These are phyloP conservation scores for Ranitomeya variabilis DNA, from an alignment of 2,113 vertebrate species.

Conservation along the genomic window DNA sequence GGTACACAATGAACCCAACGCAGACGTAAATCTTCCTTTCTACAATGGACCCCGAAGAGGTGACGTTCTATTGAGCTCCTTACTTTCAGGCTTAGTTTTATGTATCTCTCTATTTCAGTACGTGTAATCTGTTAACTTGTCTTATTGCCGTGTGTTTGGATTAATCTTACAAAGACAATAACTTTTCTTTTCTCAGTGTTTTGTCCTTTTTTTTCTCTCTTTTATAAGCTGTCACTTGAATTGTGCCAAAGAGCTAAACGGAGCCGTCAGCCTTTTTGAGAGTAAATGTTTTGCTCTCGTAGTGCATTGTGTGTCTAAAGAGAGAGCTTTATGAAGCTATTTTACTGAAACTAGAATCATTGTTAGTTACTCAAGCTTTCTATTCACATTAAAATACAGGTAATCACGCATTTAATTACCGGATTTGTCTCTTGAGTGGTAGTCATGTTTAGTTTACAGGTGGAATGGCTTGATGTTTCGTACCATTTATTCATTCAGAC, in stretches of 20 bases:
- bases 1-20: neutral
- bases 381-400: slow-evolving; percentile 53
- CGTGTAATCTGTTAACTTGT: neutral
- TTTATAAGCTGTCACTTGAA: slow-evolving; percentile 25
- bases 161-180: neutral
- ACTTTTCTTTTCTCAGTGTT: neutral
- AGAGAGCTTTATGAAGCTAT: slow-evolving; percentile 29
- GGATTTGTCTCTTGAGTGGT: slow-evolving; percentile 33
- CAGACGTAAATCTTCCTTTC: neutral
- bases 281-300: slow-evolving; percentile 39
- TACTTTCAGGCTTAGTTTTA: neutral
- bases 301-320: slow-evolving; percentile 32
- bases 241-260: slow-evolving; percentile 29
- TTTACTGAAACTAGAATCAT: slow-evolving; percentile 38
- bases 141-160: neutral
- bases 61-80: neutral
- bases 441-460: slow-evolving; percentile 57
- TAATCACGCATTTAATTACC: slow-evolving; percentile 48
- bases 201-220: neutral
- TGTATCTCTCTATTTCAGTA: neutral
- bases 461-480: slow-evolving; percentile 49
- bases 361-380: slow-evolving; percentile 52
- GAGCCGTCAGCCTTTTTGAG: slow-evolving; percentile 17
- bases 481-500: slow-evolving; percentile 49
- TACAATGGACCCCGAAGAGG: neutral